Conservation (phyloP, 2,888 invertebrate genomes). For the Drosophila borborema region DNA sequence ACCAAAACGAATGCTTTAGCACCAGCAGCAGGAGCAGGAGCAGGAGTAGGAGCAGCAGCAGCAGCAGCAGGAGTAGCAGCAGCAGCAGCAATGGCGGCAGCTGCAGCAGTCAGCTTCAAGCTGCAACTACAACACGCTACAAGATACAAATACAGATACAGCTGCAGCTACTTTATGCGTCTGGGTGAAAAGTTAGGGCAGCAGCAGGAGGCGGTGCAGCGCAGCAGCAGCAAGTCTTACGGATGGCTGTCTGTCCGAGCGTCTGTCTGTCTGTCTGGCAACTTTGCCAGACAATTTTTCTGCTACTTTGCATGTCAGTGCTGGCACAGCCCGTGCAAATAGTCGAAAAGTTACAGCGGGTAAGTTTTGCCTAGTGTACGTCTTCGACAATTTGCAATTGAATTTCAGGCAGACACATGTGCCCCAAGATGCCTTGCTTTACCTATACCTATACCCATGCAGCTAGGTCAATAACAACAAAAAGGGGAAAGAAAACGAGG, state of each 20-base stretch:
- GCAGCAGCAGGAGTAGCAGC: not conserved
- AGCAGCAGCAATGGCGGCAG: slow-evolving; percentile 5
- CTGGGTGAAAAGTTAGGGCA: slow-evolving; percentile 33
- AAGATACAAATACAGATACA: slow-evolving; percentile 44
- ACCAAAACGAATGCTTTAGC: slow-evolving; percentile 30
- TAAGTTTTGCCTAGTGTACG: slow-evolving; percentile 39
- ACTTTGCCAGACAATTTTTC: slow-evolving; percentile 79
- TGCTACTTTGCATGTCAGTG: slow-evolving; percentile 79
- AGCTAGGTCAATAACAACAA: slow-evolving; percentile 16
- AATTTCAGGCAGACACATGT: slow-evolving; percentile 42
- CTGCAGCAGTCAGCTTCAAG: slow-evolving; percentile 21
- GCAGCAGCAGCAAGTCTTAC: not conserved
- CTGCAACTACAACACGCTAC: slow-evolving; percentile 12
- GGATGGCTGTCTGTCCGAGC: slow-evolving; percentile 9
- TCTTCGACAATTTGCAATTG: slow-evolving; percentile 67
- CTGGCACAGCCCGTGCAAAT: slow-evolving; percentile 43
- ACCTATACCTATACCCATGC: not conserved
- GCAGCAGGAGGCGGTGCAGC: not conserved
- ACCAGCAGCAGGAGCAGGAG: not conserved
- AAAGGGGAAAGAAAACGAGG: not conserved
- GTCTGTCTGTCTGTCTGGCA: slow-evolving; percentile 44
- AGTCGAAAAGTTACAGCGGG: slow-evolving; percentile 67
- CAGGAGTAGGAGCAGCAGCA: not conserved
- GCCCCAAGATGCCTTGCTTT: not conserved
- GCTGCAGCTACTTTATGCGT: slow-evolving; percentile 57